phyloP scores from a whole-genome alignment of 2,888 invertebrate genomes.

The Scaptomyza polygonia region DNA sequence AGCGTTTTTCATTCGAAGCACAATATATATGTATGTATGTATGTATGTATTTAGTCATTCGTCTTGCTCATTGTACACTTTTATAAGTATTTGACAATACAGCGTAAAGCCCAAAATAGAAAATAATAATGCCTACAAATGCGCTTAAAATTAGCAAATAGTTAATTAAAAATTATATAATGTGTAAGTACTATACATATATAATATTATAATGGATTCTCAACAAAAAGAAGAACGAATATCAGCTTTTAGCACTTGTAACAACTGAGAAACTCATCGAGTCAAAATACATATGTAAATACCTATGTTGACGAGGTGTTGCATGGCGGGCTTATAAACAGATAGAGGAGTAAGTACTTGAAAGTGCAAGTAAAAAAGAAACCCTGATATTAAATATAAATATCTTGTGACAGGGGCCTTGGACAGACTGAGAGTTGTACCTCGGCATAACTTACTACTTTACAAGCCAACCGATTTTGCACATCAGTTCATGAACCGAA shows the following conservation, averaged over 20 bases:
- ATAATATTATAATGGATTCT: slow-evolving; percentile 39
- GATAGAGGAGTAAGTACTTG: no score
- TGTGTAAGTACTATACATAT: slow-evolving; percentile 43
- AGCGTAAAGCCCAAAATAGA: slow-evolving; percentile 20
- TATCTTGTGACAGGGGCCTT: no score
- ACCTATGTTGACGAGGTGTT: no score
- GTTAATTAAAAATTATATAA: slow-evolving; percentile 16
- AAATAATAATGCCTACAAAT: slow-evolving; percentile 1
- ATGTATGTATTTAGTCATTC: slow-evolving; percentile 13
- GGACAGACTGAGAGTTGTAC: no score
- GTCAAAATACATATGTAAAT: slow-evolving; percentile 44
- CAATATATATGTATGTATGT: slow-evolving; percentile 25
- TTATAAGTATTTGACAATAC: slow-evolving; percentile 49
- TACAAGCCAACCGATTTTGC: no score
- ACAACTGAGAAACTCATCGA: slow-evolving; percentile 43
- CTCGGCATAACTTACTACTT: no score
- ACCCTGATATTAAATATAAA: no score
- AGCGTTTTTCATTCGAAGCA: slow-evolving; percentile 49
- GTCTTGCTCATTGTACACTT: slow-evolving; percentile 33
- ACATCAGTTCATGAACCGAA: no score
- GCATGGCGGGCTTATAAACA: no score
- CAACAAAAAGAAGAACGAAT: slow-evolving; percentile 21
- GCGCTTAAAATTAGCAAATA: slow-evolving; percentile 28
- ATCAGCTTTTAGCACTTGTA: slow-evolving; percentile 52
- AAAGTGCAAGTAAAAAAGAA: no score